Conservation (phyloP, 1,140 invertebrate genomes). For the Babylonia areolata region DNA sequence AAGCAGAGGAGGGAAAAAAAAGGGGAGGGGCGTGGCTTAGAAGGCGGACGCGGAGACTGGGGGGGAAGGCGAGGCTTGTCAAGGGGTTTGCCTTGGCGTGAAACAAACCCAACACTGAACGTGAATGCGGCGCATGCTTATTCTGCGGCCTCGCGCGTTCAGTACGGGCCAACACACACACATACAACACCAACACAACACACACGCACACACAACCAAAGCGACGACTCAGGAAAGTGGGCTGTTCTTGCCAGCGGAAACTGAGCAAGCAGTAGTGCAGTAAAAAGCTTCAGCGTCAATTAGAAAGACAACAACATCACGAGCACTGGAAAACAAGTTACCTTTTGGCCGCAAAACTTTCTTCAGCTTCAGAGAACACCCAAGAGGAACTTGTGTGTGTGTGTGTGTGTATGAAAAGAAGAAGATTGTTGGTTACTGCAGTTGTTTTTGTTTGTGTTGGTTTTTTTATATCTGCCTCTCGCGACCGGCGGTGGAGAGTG, state of each 20-base stretch:
- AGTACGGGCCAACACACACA: background rate
- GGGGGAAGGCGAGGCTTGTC: background rate
- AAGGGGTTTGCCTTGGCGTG: background rate
- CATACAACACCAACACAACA: no score
- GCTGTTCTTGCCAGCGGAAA: no score
- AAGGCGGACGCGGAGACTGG: background rate
- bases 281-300: slow-evolving; percentile 23
- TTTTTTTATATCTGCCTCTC: no score
- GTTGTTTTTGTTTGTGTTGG: no score
- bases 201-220: background rate
- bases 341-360: no score
- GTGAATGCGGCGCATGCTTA: slow-evolving; percentile 1
- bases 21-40: slow-evolving; percentile 9
- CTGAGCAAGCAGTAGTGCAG: no score
- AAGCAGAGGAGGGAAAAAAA: slow-evolving; percentile 27
- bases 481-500: no score
- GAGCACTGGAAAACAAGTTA: no score
- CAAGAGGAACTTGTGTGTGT: no score
- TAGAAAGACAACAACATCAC: slow-evolving; percentile 21
- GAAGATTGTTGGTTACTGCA: no score
- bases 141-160: slow-evolving; percentile 18
- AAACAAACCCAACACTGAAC: slow-evolving; percentile 31
- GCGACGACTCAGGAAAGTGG: background rate
- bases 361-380: no score
- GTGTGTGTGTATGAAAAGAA: no score